A percentile compares a stretch with the other conserved stretches of the same genome.
phyloP scores from a whole-genome alignment of 2,113 vertebrate species.

The Dipodomys merriami region DNA sequence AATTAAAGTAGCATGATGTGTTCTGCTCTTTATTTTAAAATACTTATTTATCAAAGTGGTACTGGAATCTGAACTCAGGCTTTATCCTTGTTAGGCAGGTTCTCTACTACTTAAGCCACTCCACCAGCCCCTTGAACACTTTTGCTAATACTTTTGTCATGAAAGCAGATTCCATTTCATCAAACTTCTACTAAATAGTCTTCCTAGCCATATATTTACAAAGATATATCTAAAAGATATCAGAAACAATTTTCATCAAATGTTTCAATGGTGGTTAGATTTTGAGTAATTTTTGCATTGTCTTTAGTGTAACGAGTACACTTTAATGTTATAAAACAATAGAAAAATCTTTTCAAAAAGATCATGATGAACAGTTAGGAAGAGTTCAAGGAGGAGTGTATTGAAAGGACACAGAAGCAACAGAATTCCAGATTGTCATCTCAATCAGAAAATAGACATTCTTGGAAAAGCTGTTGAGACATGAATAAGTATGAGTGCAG shows the following conservation, averaged over 20 bases:
- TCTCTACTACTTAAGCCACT: too few relatives aligned
- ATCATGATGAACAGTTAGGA: neutral
- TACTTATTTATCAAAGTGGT: too few relatives aligned
- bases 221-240: neutral
- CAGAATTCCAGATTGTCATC: neutral
- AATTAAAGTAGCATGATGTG: neutral
- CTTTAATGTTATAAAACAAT: neutral
- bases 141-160: neutral
- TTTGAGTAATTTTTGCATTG: slow-evolving; percentile 2
- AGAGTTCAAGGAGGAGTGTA: neutral
- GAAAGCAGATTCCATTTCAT: neutral
- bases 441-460: neutral
- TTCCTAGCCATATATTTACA: neutral
- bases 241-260: neutral
- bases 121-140: too few relatives aligned
- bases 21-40: slow-evolving; percentile 16
- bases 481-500: neutral
- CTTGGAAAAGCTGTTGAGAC: neutral
- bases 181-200: neutral
- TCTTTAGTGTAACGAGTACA: neutral
- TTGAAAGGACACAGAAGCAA: neutral
- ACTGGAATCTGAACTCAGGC: too few relatives aligned
- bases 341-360: neutral
- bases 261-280: neutral
- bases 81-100: too few relatives aligned